Evolutionary conservation across 2,888 invertebrate species (phyloP).

Genomic region (Idaea straminata): DNA sequence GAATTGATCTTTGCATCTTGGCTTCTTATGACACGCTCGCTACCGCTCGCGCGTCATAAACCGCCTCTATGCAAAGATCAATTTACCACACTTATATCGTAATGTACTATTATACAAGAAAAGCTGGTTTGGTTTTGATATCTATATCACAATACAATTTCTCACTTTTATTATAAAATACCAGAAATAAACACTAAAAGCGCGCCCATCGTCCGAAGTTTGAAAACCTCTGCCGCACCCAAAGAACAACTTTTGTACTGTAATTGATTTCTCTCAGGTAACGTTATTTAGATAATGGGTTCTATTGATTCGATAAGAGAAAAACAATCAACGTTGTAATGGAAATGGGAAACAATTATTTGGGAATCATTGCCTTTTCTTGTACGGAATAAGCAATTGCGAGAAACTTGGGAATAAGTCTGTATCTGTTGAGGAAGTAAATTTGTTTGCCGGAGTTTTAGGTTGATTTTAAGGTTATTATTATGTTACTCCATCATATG

Average conservation of each 20-base stretch:
- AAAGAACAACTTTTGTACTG: neutral
- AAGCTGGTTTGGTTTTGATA: no score
- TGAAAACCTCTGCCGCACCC: neutral
- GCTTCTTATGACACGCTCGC: no score
- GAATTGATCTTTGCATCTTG: no score
- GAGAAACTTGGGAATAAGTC: neutral
- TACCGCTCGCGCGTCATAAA: no score
- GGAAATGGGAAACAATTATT: neutral
- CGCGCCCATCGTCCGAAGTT: neutral
- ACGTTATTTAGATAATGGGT: neutral
- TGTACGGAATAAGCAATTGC: neutral
- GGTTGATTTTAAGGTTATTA: no score
- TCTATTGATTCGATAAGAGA: constrained; percentile 1
- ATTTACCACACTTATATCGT: no score
- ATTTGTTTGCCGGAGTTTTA: neutral
- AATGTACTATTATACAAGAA: no score
- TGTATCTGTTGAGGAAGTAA: neutral
- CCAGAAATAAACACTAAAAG: no score
- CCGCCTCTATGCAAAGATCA: no score
- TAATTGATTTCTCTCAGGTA: neutral
- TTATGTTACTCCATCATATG: no score
- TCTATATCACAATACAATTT: no score
- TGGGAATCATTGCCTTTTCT: neutral
- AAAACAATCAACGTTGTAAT: neutral
- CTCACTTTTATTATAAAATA: no score